phyloP scores from a whole-genome alignment of 2,888 invertebrate genomes.

The Iphiclides podalirius region DNA sequence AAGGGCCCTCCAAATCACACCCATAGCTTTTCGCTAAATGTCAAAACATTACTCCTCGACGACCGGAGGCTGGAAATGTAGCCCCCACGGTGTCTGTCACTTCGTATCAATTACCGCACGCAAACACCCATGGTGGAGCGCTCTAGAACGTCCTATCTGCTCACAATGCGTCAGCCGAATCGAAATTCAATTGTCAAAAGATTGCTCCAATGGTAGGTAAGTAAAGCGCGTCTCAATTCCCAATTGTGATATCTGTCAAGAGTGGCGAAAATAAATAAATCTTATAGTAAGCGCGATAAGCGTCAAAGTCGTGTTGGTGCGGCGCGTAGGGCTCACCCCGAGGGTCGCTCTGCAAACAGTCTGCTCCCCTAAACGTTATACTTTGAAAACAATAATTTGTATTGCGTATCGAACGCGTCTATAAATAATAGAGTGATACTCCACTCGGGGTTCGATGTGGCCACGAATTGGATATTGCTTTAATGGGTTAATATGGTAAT shows the following conservation, averaged over 20 bases:
- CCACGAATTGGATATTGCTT: conserved; percentile 42
- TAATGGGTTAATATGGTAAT: conserved; percentile 30
- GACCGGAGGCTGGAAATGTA: conserved; percentile 66
- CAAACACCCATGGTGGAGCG: conserved; percentile 67
- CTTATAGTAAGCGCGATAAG: conserved; percentile 50
- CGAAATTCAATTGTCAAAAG: conserved; percentile 78
- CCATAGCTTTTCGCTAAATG: conserved; percentile 75
- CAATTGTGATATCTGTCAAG: conserved; percentile 55
- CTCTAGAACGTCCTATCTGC: conserved; percentile 66
- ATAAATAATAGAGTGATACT: conserved; percentile 80
- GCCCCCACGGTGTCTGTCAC: conserved; percentile 72
- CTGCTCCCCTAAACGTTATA: conserved; percentile 79
- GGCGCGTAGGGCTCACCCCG: conserved; percentile 46
- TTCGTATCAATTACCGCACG: conserved; percentile 79
- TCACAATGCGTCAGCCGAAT: conserved; percentile 57
- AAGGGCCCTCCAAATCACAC: conserved; percentile 80
- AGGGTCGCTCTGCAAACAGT: conserved; percentile 77
- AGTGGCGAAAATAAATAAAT: conserved; percentile 45
- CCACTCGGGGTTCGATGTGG: conserved; percentile 47
- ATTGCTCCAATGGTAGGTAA: conserved; percentile 72
- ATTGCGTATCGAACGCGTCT: conserved; percentile 79
- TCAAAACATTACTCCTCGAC: conserved; percentile 73
- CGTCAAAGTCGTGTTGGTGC: conserved; percentile 47
- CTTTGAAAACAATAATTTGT: conserved; percentile 81
- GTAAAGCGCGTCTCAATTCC: conserved; percentile 48